Evolutionary conservation across 2,888 invertebrate genomes (phyloP).

Genomic region (Patella pellucida): DNA sequence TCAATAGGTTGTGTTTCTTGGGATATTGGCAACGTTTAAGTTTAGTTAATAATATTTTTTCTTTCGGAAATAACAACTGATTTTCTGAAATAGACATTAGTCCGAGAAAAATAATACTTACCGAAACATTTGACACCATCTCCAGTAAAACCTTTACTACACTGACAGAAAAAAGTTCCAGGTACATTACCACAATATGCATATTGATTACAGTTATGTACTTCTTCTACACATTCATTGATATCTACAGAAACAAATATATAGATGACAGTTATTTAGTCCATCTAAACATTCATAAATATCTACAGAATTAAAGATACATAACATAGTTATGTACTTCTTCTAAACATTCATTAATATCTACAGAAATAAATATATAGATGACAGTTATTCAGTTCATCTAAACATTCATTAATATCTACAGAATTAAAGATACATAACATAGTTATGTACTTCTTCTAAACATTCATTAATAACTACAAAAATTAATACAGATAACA

Average conservation of each 20-base stretch:
- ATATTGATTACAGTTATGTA: constrained; percentile 30
- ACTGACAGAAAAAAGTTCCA: constrained; percentile 41
- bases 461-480: no score
- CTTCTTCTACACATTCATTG: constrained; percentile 30
- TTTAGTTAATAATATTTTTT: no score
- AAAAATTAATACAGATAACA: no score
- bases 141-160: constrained; percentile 35
- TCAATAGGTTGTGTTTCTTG: no score
- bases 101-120: constrained; percentile 2
- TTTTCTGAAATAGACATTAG: background rate
- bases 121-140: constrained; percentile 39
- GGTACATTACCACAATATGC: constrained; percentile 38
- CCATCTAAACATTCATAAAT: no score
- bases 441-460: no score
- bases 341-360: no score
- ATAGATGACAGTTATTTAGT: background rate
- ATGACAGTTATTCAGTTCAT: no score
- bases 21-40: no score
- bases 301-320: no score
- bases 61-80: background rate
- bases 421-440: background rate
- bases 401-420: constrained; percentile 16
- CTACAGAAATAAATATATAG: no score
- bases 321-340: no score
- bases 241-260: constrained; percentile 23